A percentile compares a stretch with the other conserved stretches of the same genome.
These are phyloP conservation scores for Listrodromus nycthemerus DNA, from an alignment of 2,888 invertebrate species.

Conservation along the genomic window DNA sequence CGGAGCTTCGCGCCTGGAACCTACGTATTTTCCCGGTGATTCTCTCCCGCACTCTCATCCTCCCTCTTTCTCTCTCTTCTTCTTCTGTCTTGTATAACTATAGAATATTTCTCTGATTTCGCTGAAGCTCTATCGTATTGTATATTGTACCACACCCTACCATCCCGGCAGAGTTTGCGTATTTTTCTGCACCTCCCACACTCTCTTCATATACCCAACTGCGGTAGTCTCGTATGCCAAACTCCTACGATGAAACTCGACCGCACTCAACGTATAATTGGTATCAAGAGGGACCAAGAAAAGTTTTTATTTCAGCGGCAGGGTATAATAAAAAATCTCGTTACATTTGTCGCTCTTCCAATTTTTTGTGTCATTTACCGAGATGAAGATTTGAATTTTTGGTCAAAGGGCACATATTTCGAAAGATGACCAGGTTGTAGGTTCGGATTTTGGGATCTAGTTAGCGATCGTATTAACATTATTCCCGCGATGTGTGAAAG, in stretches of 20 bases:
- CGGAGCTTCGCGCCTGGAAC: conserved; percentile 5
- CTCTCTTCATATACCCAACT: conserved; percentile 24
- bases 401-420: neutral
- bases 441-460: neutral
- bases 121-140: conserved; percentile 22
- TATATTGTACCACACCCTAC: neutral
- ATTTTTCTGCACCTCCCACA: conserved; percentile 34
- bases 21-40: conserved; percentile 26
- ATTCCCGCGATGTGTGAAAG: neutral
- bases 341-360: neutral
- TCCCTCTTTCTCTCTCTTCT: neutral
- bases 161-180: conserved; percentile 32
- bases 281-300: neutral
- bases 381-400: neutral
- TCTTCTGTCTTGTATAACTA: conserved; percentile 8
- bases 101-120: conserved; percentile 8
- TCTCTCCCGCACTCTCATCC: neutral
- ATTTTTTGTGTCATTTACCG: neutral
- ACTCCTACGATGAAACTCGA: conserved; percentile 29
- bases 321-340: neutral
- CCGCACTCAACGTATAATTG: conserved; percentile 21
- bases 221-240: conserved; percentile 31
- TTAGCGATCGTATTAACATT: neutral
- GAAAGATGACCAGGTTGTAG: neutral
- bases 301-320: conserved; percentile 12